These are phyloP conservation scores for honey bee (Apis mellifera) DNA, from an alignment of 1,140 invertebrate genomes.

Conservation along the genomic window DNA sequence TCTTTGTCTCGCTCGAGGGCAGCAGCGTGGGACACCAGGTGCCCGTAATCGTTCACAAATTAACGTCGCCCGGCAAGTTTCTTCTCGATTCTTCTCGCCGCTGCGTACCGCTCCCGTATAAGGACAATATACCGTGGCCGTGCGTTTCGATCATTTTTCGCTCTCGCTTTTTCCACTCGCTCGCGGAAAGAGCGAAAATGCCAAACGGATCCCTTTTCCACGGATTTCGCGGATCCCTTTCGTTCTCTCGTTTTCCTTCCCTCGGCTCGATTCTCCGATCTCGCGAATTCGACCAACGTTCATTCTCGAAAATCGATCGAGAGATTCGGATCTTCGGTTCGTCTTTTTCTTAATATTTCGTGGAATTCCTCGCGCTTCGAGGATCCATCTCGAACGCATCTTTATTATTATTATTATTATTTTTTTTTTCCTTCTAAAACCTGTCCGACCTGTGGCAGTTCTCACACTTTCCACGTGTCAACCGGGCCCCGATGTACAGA, in stretches of 20 bases:
- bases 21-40: slow-evolving; percentile 70
- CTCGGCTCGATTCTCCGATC: too few relatives aligned
- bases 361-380: not conserved
- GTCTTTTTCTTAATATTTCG: too few relatives aligned
- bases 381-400: too few relatives aligned
- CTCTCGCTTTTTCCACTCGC: not conserved
- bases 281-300: too few relatives aligned
- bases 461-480: slow-evolving; percentile 76
- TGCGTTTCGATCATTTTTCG: slow-evolving; percentile 69
- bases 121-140: slow-evolving; percentile 68
- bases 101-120: slow-evolving; percentile 68
- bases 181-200: too few relatives aligned
- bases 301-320: too few relatives aligned
- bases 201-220: too few relatives aligned
- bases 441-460: slow-evolving; percentile 61
- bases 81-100: slow-evolving; percentile 71
- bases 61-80: slow-evolving; percentile 76
- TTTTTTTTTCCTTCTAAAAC: not conserved
- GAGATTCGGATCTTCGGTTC: too few relatives aligned
- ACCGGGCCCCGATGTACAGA: slow-evolving; percentile 37
- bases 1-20: slow-evolving; percentile 60
- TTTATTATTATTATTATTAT: too few relatives aligned
- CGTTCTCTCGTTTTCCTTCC: too few relatives aligned
- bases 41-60: slow-evolving; percentile 80
- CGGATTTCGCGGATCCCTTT: too few relatives aligned